Evolutionary conservation across 2,888 invertebrate genomes (phyloP).

Genomic region (Amphipyra berbera): DNA sequence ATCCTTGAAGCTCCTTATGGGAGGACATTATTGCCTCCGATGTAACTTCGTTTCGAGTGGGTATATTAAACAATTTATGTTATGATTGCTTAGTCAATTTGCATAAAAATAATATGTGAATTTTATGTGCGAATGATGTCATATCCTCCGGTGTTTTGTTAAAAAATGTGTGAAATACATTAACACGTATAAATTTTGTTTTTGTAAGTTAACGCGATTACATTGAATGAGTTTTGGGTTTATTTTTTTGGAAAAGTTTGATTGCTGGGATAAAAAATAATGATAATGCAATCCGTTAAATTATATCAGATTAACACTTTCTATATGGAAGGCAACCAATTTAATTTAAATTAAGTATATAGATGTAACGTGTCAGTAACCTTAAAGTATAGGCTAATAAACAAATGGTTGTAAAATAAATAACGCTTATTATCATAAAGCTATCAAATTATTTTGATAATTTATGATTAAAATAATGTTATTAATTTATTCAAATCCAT

Average conservation of each 20-base stretch:
- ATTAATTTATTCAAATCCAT: constrained; percentile 58
- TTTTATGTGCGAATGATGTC: constrained; percentile 81
- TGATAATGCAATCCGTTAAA: constrained; percentile 29
- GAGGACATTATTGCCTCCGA: constrained; percentile 67
- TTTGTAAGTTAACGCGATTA: constrained; percentile 57
- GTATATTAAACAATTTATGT: constrained; percentile 79
- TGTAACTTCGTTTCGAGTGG: constrained; percentile 67
- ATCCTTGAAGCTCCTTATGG: constrained; percentile 42
- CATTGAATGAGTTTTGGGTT: constrained; percentile 53
- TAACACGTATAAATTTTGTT: constrained; percentile 56
- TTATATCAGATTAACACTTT: constrained; percentile 24
- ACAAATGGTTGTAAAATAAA: constrained; percentile 46
- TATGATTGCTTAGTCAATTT: constrained; percentile 84
- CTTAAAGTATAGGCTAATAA: constrained; percentile 37
- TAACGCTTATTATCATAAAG: constrained; percentile 50
- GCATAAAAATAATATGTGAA: constrained; percentile 81
- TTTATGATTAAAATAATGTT: constrained; percentile 48
- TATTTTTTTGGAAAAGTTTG: constrained; percentile 38
- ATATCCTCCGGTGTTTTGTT: constrained; percentile 72
- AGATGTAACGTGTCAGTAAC: constrained; percentile 43
- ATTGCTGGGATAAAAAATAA: constrained; percentile 37
- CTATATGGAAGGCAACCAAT: constrained; percentile 20
- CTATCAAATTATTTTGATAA: constrained; percentile 55
- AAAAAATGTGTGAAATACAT: constrained; percentile 73
- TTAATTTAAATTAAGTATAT: constrained; percentile 32